These are phyloP conservation scores for Nycticryphes semicollaris DNA, from an alignment of 2,113 vertebrate genomes.

Conservation along the genomic window DNA sequence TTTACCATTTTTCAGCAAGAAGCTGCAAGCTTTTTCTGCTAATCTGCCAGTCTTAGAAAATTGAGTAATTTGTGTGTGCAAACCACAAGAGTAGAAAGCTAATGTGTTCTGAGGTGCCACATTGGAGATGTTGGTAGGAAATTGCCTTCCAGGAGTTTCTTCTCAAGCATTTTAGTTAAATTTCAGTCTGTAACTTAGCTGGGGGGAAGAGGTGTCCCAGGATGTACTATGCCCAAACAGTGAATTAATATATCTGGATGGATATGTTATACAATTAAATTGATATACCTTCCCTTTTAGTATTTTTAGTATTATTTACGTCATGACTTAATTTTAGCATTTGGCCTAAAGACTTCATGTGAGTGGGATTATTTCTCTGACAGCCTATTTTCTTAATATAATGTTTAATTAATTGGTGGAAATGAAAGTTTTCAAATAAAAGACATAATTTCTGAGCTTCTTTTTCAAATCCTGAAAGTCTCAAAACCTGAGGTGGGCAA, in stretches of 20 bases:
- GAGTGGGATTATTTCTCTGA: not conserved
- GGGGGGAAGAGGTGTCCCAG: not conserved
- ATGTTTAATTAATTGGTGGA: not conserved
- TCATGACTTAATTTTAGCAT: conserved; percentile 28
- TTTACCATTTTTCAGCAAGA: not conserved
- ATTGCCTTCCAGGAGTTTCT: not conserved
- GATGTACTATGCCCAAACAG: too few relatives aligned
- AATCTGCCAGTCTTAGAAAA: not conserved
- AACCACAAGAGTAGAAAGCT: not conserved
- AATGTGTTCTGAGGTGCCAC: not conserved
- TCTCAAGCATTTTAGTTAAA: not conserved
- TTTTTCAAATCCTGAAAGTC: not conserved
- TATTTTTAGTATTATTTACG: not conserved
- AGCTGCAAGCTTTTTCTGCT: not conserved
- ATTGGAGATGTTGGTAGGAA: not conserved
- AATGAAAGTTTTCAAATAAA: not conserved
- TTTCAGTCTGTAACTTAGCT: not conserved
- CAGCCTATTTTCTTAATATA: not conserved
- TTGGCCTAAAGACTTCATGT: not conserved
- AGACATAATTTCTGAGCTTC: not conserved
- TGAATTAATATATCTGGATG: not conserved
- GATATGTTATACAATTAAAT: not conserved
- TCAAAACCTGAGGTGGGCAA: not conserved
- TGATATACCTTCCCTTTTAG: not conserved
- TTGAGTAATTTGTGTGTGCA: not conserved